Base-by-base conservation (phyloP, 2,113 vertebrate genomes). In the Electrona antarctica region DNA sequence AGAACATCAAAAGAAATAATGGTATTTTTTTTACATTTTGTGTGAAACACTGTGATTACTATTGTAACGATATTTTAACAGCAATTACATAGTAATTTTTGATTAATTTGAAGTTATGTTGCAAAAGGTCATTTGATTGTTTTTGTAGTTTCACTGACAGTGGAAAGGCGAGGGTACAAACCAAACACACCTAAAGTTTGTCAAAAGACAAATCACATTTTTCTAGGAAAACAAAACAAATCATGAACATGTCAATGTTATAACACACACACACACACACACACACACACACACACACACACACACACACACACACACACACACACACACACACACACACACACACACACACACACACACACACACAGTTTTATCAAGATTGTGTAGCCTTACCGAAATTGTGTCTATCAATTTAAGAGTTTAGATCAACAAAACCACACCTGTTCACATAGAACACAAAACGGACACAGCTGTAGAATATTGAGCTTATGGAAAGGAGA, bases 391-490 rank as follows among this genome's bases (percentile, higher is more conserved):
- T 95, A 95, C 93, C 90, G 91, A 89, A 96, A 95, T 91, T 86
- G 94, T 95, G 91, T 91, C 91, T 90, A 92, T 95, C 95, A 94
- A 95, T 96, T 94, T 60, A 95, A 41, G 94, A 93, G 94, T 95
- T 94, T 92, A 95, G 93, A 95, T 96, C 91, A 95, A 93, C 93
- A 92, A 94, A 95, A 95, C 93, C 94, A 95, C 95, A 92, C 73
- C 68, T 94, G 94, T 96, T 96, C 93, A 93, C 94, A 93, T 91
- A 88, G 94, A 95, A 92, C 93, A 95, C 93, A 21, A 94, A 95
- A 96, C 93, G 94, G 94, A 98, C 94, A 96, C 92, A 94, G 94
- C 94, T 95, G 94, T 95, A 95, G 94, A 96, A 96, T 95, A 96
- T 92, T 91, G 94, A 94, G 95, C 94, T 92, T 94, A 93, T 95